A percentile compares a stretch with the other conserved stretches of the same genome.
Evolutionary conservation across 1,140 invertebrate species (phyloP).

Genomic region (Ganaspis sp.): DNA sequence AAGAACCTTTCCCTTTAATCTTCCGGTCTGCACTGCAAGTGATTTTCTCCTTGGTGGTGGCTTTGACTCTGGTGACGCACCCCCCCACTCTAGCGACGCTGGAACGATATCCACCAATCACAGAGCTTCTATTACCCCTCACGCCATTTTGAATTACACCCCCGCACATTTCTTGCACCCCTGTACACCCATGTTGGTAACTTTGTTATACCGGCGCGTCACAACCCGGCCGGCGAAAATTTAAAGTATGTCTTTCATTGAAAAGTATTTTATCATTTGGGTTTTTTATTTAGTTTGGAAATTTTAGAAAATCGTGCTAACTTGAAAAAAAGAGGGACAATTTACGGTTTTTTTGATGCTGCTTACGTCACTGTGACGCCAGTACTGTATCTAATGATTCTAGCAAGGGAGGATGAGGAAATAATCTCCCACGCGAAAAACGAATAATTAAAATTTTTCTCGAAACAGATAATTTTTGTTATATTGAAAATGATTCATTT

Average conservation of each 20-base stretch:
- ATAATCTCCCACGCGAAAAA: conserved; percentile 19
- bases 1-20: conserved; percentile 18
- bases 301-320: too few species aligned
- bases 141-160: conserved; percentile 29
- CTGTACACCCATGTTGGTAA: not conserved
- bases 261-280: too few species aligned
- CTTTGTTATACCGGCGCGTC: not conserved
- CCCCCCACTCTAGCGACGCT: not conserved
- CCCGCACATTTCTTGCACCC: conserved; percentile 14
- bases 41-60: conserved; percentile 31
- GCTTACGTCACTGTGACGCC: conserved; percentile 44
- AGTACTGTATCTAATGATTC: not conserved
- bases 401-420: not conserved
- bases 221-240: not conserved
- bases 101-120: not conserved
- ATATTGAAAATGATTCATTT: too few species aligned
- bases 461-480: not conserved
- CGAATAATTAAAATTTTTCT: not conserved
- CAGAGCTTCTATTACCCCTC: conserved; percentile 21
- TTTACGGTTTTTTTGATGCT: not conserved
- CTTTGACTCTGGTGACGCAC: conserved; percentile 14
- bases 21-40: conserved; percentile 34
- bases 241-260: not conserved
- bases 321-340: too few species aligned
- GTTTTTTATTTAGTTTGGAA: too few species aligned